These are phyloP conservation scores for Myiothlypis chrysogaster DNA, from an alignment of 2,797 vertebrate genomes.

Conservation along the genomic window DNA sequence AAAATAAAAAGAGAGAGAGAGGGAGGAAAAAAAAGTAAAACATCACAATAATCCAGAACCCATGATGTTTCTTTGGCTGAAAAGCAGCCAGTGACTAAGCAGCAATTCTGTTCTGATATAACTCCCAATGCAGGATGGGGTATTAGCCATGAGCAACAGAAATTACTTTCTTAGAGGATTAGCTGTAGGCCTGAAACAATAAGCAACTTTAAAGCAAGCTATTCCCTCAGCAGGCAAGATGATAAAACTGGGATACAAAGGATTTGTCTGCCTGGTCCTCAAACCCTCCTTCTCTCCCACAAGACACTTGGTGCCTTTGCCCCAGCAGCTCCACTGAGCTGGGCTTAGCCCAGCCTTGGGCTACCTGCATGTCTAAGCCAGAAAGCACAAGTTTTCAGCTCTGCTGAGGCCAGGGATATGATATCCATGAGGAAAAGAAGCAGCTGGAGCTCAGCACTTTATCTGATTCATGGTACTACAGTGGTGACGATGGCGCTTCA, in stretches of 20 bases:
- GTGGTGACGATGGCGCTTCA: background rate
- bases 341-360: background rate
- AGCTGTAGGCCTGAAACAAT: slow-evolving; percentile 29
- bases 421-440: background rate
- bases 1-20: background rate
- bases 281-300: background rate
- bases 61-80: slow-evolving; percentile 13
- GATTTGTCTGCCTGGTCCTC: background rate
- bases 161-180: slow-evolving; percentile 47
- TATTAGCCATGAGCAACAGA: slow-evolving; percentile 21
- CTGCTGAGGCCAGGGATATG: background rate
- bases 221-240: background rate
- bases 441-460: background rate
- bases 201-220: slow-evolving; percentile 22
- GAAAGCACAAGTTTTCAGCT: fast-evolving
- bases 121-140: background rate
- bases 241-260: background rate
- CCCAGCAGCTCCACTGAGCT: background rate
- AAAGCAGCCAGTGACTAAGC: slow-evolving; percentile 37
- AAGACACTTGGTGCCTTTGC: background rate
- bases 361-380: background rate
- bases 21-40: background rate
- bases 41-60: slow-evolving; percentile 6
- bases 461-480: background rate
- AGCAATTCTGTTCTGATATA: background rate